Evolutionary conservation across 2,113 vertebrate genomes (phyloP), one percentile per base, ranked within the genome.

Genomic region (Callospermophilus lateralis): DNA sequence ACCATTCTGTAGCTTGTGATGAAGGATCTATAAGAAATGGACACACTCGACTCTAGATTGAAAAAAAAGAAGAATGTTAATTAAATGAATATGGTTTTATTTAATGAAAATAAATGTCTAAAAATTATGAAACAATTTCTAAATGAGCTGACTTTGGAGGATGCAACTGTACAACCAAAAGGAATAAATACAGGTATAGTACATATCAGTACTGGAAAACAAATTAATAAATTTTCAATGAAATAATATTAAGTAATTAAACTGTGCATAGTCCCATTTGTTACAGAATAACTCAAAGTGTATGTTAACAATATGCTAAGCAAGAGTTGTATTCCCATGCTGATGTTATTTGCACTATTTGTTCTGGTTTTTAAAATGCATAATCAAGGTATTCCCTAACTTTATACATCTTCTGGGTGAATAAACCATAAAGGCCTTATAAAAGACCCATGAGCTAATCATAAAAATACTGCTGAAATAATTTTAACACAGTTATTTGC

Each of bases 11-110:
- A 81, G 99, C 99, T 84, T 99, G 99, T 65, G 99, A 99, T 68
- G 99, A 99, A 10, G 99, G 99, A 84, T 99, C 99, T 42, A 99
- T 99, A 97, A 99, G 98, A 98, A 99, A 99, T 0, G 99, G 99
- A 97, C 99, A 99, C 28, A 99, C 99, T 74, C 98, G 99, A 97
- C 99, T 99, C 99, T 99, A 94, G 86, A 95, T 61, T 0, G 8
- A 26, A 84, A 93, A 93, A 96, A 51, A 81, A 48, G 79, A 61
- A 51, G 20, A 42, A 8, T 24, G 2, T 17, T 72, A 90, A 77
- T 78, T 30, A 70, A 70, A 91, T 77, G 22, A 42, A 37, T 45
- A 37, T 34, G 39, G 22, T 94, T 95, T 68, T 22, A 89, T 90
- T 65, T 80, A 95, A 63, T 55, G 19, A 13, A 94, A 90, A 96